Conservation (phyloP, 2,888 invertebrate species). For the Caenorhabditis imperialis region DNA sequence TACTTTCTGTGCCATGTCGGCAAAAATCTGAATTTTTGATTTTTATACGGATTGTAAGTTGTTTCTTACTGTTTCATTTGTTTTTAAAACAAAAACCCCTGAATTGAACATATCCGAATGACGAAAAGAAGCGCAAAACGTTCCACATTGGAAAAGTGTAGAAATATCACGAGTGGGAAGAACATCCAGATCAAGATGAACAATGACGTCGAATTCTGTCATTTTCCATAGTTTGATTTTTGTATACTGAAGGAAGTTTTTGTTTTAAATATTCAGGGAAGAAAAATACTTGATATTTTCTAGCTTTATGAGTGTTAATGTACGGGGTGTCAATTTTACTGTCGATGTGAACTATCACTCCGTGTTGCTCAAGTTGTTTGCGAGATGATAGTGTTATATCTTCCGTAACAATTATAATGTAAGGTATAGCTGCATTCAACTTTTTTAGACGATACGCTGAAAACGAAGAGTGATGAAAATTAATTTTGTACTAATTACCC, state of each 20-base stretch:
- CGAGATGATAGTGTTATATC: conserved; percentile 60
- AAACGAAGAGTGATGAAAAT: conserved; percentile 17
- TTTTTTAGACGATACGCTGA: conserved; percentile 60
- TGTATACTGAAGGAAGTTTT: conserved; percentile 66
- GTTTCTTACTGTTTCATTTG: conserved; percentile 62
- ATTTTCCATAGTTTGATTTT: conserved; percentile 73
- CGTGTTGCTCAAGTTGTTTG: conserved; percentile 49
- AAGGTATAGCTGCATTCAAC: conserved; percentile 61
- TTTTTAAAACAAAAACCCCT: conserved; percentile 72
- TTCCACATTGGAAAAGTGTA: conserved; percentile 67
- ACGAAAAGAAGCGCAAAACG: conserved; percentile 69
- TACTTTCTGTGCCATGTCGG: conserved; percentile 63
- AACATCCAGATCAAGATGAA: conserved; percentile 69
- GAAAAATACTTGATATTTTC: conserved; percentile 67
- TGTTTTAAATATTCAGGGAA: background rate
- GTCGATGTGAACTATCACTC: conserved; percentile 56
- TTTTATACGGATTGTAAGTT: background rate
- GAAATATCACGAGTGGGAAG: conserved; percentile 60
- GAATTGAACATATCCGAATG: conserved; percentile 75
- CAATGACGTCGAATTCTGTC: conserved; percentile 63
- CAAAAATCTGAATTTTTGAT: conserved; percentile 56
- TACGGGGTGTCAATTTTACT: conserved; percentile 71
- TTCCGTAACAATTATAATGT: conserved; percentile 68
- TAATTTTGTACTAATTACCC: conserved; percentile 45
- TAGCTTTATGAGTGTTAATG: conserved; percentile 61